Evolutionary conservation across 2,797 vertebrate genomes (phyloP), one percentile per base, ranked within the genome.

Genomic region (Lithobates pipiens): DNA sequence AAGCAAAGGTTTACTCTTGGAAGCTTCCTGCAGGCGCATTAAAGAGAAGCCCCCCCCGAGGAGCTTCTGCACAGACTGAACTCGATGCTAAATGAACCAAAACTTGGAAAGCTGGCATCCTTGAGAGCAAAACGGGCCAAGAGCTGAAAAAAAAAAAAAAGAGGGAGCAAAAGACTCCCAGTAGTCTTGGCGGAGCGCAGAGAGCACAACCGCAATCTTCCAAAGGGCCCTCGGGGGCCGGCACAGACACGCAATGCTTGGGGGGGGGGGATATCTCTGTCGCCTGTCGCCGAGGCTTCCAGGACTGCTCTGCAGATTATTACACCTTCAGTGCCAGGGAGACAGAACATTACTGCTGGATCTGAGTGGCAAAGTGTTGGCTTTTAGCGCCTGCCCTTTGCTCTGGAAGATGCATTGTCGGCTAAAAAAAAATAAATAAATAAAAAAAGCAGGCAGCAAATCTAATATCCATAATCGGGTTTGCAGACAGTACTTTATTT

Each of bases 1-100:
- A 87, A 77, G 61, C 81, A 34, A 74, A 83, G 70, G 85, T 83
- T 78, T 75, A n/a, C 29, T 65, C 50, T 42, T 18, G 27, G 32
- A 67, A 73, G 70, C 61, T 83, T 78, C 36, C 85, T 79, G 65
- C 70, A 32, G 80, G 75, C 85, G 32, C 72, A 36, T 83, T 73
- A 79, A 57, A 63, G 72, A n/a, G 16, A 70, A 79, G 85, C 85
- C 85, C 29, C 85, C 71, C 29, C 85, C 71, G 61, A 87, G 85
- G 85, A 87, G 46, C 57, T 23, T 67, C 44, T 5, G 42, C 80
- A 79, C 81, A 69, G 69, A 34, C 61, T 87, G 85, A 87, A 83
- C 85, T 87, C 85, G 50, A 83, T 87, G 81, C 77, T 83, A 83
- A 87, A 87, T 87, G 85, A 83, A 87, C 69, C 85, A 87, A 29